Evolutionary conservation across 2,113 vertebrate genomes (phyloP).

Genomic region (Panthera leo): DNA sequence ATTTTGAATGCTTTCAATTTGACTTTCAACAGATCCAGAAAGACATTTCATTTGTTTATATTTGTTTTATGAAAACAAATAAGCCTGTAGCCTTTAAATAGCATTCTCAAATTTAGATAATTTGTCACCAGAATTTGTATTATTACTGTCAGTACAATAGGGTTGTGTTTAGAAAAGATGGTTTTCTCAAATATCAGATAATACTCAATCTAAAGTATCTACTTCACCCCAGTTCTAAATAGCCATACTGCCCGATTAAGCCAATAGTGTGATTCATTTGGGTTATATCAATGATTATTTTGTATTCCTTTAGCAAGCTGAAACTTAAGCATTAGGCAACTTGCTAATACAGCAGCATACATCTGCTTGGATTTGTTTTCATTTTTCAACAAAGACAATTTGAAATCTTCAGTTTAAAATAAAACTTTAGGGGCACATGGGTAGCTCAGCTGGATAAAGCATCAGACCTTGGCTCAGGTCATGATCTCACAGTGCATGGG

Average conservation of each 20-base stretch:
- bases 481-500: too few relatives aligned
- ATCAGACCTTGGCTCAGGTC: too few relatives aligned
- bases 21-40: not conserved
- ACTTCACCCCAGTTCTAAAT: not conserved
- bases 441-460: too few relatives aligned
- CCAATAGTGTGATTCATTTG: not conserved
- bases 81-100: not conserved
- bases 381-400: not conserved
- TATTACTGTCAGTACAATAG: not conserved
- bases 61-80: conserved; percentile 33
- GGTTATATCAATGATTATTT: not conserved
- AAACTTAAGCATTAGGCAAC: not conserved
- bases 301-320: not conserved
- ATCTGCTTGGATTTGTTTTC: not conserved
- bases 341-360: not conserved
- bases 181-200: not conserved
- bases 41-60: conserved; percentile 12
- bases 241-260: not conserved
- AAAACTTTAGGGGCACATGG: not conserved
- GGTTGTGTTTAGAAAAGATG: not conserved
- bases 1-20: conserved; percentile 40
- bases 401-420: conserved; percentile 50
- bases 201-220: not conserved
- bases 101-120: not conserved
- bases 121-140: not conserved